phyloP scores from a whole-genome alignment of 2,797 vertebrate species.

The Heterohyrax brucei region DNA sequence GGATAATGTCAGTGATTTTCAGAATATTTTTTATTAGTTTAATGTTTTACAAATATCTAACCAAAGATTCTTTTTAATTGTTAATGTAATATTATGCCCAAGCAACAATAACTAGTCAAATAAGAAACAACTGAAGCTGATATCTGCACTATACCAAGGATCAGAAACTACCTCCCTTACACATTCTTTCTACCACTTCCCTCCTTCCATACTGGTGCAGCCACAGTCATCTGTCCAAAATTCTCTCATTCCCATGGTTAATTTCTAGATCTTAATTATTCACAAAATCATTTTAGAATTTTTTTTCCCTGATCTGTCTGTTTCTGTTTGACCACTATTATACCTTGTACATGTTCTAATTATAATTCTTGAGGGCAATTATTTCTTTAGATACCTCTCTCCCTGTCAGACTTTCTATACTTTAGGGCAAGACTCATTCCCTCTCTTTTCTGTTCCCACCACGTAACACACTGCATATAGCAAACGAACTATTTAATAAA shows the following conservation, averaged over 20 bases:
- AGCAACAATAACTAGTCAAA: not conserved
- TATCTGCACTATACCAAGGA: not conserved
- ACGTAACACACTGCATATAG: not conserved
- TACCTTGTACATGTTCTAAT: not conserved
- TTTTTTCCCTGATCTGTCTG: no score
- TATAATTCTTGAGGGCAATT: not conserved
- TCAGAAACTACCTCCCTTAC: rapidly evolving
- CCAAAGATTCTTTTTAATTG: not conserved
- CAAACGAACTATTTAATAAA: not conserved
- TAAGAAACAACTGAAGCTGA: not conserved
- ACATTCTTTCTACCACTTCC: not conserved
- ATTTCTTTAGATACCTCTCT: not conserved
- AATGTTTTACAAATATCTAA: slow-evolving; percentile 8
- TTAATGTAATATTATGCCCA: not conserved
- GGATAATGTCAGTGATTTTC: not conserved
- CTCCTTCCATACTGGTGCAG: not conserved
- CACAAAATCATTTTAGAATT: not conserved
- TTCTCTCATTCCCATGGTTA: not conserved
- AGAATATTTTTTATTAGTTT: not conserved
- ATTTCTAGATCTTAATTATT: not conserved
- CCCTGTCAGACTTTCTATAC: not conserved
- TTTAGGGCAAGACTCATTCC: not conserved
- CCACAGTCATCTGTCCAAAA: not conserved
- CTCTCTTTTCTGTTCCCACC: not conserved
- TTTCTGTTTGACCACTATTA: not conserved